Conservation (phyloP, 2,888 invertebrate genomes). For the Dicroscelio sp. region DNA sequence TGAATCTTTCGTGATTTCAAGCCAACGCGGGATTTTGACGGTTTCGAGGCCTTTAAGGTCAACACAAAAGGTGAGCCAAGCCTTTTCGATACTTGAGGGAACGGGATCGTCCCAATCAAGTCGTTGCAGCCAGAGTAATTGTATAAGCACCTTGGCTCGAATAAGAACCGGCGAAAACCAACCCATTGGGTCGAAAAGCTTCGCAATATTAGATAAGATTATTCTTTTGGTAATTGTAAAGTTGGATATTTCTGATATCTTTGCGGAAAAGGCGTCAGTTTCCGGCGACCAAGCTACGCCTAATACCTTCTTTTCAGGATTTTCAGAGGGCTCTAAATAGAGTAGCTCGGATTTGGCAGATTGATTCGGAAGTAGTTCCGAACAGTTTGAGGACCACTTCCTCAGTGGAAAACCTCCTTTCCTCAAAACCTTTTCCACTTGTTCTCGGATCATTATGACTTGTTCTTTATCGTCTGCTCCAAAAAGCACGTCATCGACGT, state of each 20-base stretch:
- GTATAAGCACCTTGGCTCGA: slow-evolving; percentile 11
- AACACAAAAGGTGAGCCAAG: background rate
- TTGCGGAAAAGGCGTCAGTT: background rate
- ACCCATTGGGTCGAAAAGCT: background rate
- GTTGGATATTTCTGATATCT: background rate
- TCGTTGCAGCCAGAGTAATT: background rate
- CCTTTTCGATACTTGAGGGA: background rate
- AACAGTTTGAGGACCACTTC: slow-evolving; percentile 2
- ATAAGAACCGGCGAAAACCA: background rate
- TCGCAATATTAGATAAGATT: background rate
- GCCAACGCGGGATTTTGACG: background rate
- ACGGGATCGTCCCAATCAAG: background rate
- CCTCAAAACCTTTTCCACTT: background rate
- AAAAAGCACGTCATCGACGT: slow-evolving; percentile 33
- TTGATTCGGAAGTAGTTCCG: background rate
- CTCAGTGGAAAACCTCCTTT: background rate
- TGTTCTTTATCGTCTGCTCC: background rate
- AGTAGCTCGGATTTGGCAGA: background rate
- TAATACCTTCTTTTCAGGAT: background rate
- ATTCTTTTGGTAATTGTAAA: background rate
- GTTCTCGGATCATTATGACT: background rate
- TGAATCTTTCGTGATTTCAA: background rate
- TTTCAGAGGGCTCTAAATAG: background rate
- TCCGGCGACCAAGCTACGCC: background rate
- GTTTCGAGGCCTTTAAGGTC: background rate